Conservation (phyloP, 1,140 invertebrate genomes). For the Drosophila miranda region DNA sequence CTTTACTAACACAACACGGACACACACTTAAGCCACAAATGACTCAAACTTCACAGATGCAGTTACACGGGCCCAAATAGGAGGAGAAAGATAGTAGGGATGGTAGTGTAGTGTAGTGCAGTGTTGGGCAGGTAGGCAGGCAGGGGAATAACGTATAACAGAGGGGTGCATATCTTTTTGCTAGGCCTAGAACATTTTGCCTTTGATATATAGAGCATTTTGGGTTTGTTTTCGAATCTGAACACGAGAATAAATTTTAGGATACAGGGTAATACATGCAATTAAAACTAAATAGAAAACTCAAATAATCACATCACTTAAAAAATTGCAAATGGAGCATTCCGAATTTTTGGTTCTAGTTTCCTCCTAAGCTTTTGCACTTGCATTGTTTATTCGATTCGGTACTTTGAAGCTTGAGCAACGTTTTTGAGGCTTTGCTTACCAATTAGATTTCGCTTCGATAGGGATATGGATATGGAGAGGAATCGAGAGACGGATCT, state of each 20-base stretch:
- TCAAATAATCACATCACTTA: constrained; percentile 37
- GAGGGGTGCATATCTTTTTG: constrained; percentile 68
- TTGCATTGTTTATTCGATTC: constrained; percentile 42
- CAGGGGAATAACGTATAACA: too few relatives aligned
- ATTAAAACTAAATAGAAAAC: constrained; percentile 65
- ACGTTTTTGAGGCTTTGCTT: constrained; percentile 68
- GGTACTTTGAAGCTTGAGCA: constrained; percentile 53
- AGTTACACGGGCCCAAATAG: constrained; percentile 67
- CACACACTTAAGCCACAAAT: constrained; percentile 29
- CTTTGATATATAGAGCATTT: constrained; percentile 58
- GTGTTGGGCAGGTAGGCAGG: constrained; percentile 6
- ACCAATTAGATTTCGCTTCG: constrained; percentile 61
- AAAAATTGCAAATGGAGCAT: constrained; percentile 26
- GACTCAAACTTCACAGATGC: constrained; percentile 37
- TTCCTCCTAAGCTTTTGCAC: constrained; percentile 62
- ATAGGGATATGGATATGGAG: constrained; percentile 18
- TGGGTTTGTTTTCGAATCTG: constrained; percentile 50
- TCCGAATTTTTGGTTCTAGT: constrained; percentile 34
- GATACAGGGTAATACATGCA: constrained; percentile 82
- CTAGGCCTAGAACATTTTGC: constrained; percentile 68
- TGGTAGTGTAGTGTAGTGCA: constrained; percentile 15
- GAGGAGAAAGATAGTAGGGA: constrained; percentile 13
- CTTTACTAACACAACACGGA: constrained; percentile 13
- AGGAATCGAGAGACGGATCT: constrained; percentile 23
- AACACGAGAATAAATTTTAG: constrained; percentile 74